These are phyloP conservation scores for Chunga burmeisteri DNA, from an alignment of 2,113 vertebrate genomes.

Conservation along the genomic window DNA sequence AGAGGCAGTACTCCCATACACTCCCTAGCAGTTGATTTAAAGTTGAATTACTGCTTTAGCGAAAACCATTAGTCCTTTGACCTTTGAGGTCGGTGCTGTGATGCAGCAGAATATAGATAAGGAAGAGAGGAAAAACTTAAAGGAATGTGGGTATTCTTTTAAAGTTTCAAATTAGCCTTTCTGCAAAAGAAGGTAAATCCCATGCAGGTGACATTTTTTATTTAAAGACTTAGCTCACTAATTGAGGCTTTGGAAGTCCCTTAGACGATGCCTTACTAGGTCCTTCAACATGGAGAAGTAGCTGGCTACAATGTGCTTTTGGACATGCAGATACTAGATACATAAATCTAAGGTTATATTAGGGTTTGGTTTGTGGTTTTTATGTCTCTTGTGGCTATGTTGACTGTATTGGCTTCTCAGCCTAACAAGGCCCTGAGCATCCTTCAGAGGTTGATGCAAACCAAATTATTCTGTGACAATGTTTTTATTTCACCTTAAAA, in stretches of 20 bases:
- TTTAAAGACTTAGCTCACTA: not conserved
- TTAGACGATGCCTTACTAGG: not conserved
- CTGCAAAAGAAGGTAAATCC: not conserved
- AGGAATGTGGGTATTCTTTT: not conserved
- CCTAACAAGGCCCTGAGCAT: not conserved
- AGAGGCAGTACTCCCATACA: not conserved
- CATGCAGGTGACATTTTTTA: not conserved
- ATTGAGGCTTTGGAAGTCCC: not conserved
- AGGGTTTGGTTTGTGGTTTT: not conserved
- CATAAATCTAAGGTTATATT: not conserved
- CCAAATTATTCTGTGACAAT: not conserved
- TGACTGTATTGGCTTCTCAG: not conserved
- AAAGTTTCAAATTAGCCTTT: not conserved
- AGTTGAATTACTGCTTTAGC: not conserved
- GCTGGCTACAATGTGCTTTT: not conserved
- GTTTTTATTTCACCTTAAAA: not conserved
- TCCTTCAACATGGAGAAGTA: not conserved
- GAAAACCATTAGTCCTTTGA: not conserved
- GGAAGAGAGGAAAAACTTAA: not conserved
- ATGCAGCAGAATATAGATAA: not conserved
- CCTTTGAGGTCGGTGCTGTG: not conserved
- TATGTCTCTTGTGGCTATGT: not conserved
- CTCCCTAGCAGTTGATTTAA: slow-evolving; percentile 1
- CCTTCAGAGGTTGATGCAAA: not conserved
- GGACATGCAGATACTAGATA: not conserved